Conservation (phyloP, 2,113 vertebrate species). For the Colossoma macropomum region DNA sequence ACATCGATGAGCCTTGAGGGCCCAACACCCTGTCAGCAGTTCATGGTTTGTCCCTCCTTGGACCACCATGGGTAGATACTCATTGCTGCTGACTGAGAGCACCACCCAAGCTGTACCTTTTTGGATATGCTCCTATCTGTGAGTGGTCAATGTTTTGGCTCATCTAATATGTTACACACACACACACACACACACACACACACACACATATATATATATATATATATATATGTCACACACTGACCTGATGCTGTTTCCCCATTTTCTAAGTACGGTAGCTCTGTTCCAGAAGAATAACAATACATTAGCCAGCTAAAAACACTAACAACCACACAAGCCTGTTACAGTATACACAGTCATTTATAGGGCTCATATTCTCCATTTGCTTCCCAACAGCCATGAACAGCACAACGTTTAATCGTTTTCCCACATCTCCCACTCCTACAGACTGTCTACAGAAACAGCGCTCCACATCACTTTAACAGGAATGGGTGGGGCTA, state of each 20-base stretch:
- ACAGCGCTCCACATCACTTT: not conserved
- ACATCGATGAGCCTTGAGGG: too few species aligned
- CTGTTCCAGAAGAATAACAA: not conserved
- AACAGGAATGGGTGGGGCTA: not conserved
- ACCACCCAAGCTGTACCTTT: too few species aligned
- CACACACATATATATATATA: not conserved
- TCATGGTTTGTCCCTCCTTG: too few species aligned
- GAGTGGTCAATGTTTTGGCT: too few species aligned
- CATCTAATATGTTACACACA: too few species aligned
- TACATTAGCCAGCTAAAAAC: not conserved
- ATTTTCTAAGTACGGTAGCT: not conserved
- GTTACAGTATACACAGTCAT: too few species aligned
- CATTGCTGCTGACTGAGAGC: too few species aligned
- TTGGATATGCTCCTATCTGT: too few species aligned
- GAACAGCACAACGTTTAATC: not conserved
- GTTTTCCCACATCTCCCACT: not conserved
- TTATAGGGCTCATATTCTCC: too few species aligned
- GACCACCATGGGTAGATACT: too few species aligned
- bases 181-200: not conserved
- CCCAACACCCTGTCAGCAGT: too few species aligned
- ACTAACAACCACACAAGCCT: not conserved
- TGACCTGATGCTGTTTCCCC: constrained; percentile 57
- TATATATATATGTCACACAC: constrained; percentile 28
- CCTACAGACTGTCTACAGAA: not conserved
- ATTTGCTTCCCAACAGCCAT: too few species aligned